Evolutionary conservation across 2,888 invertebrate species (phyloP), one percentile per base, ranked within the genome.

Genomic region (Acleris literana): DNA sequence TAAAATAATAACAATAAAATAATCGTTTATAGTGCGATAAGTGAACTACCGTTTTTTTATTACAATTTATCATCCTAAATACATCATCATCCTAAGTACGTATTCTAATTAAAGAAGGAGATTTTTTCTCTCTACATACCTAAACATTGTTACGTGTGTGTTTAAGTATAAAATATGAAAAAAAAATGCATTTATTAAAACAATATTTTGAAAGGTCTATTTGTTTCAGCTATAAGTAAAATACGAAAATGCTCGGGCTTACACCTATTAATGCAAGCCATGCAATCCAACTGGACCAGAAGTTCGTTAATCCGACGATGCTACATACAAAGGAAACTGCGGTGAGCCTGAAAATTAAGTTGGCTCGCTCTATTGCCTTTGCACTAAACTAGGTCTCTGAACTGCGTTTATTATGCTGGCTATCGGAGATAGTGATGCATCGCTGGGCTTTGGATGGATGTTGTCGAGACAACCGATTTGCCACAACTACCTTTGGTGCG

Each of bases 301-400:
- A 88, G 84, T 88, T 89, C 77, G 86, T 88, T 88, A 86, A 87
- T 85, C 83, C 81, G 76, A 72, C 78, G 82, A 83, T 83, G 84
- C 83, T 84, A 81, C 84, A 83, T 86, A 88, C 89, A 90, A 90
- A 90, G 90, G 88, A 86, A 85, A 76, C 86, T 86, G 88, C 88
- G 86, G 87, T 83, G 86, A 89, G 84, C 87, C 87, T 86, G 89
- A 90, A 90, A 91, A 92, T 91, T 88, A 90, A 88, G 88, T 89
- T 87, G 85, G 81, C 78, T 76, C 86, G 89, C 86, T 88, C 88
- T 87, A 89, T 89, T 90, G 90, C 90, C 84, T 87, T 84, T 82
- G 84, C 87, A 90, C 90, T 86, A 88, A 88, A 83, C 84, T 83
- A 79, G 78, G 46, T 62, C 60, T 60, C 55, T 22, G 49, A 51